Conservation (phyloP, 1,140 invertebrate species). For the Penaeus indicus region DNA sequence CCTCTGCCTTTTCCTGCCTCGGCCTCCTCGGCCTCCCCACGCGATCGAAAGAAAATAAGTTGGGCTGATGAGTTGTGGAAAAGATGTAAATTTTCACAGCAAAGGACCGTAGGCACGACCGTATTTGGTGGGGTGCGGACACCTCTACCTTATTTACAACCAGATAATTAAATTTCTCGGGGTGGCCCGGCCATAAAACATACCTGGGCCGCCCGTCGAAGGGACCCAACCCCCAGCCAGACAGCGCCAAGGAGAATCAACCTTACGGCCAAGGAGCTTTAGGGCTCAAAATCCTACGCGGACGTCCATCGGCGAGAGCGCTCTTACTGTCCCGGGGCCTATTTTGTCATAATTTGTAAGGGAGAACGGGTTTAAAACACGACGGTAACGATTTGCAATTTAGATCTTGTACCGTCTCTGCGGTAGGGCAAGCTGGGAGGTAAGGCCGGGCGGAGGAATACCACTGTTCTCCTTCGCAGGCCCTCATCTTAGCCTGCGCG, state of each 20-base stretch:
- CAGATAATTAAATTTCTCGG: constrained; percentile 61
- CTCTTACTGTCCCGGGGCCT: constrained; percentile 17
- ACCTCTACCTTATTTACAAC: constrained; percentile 57
- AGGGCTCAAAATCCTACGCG: neutral
- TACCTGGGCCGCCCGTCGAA: constrained; percentile 12
- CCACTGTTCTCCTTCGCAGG: constrained; percentile 1
- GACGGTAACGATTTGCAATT: constrained; percentile 51
- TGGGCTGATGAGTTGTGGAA: constrained; percentile 24
- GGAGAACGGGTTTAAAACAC: constrained; percentile 51
- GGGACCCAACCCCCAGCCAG: neutral
- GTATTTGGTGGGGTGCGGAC: constrained; percentile 41
- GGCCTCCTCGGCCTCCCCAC: neutral
- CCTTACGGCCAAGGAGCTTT: neutral
- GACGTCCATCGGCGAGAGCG: neutral
- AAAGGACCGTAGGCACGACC: constrained; percentile 4
- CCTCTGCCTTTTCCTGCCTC: neutral
- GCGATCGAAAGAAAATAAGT: constrained; percentile 34
- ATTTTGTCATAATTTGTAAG: constrained; percentile 63
- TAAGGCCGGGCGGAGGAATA: neutral
- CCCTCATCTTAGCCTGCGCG: neutral
- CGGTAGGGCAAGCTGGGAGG: constrained; percentile 45
- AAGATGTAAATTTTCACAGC: constrained; percentile 44
- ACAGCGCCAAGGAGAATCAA: neutral
- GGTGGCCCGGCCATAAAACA: constrained; percentile 56
- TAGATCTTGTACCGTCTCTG: constrained; percentile 46